These are phyloP conservation scores for Leucania comma DNA, from an alignment of 2,888 invertebrate species.

Conservation along the genomic window DNA sequence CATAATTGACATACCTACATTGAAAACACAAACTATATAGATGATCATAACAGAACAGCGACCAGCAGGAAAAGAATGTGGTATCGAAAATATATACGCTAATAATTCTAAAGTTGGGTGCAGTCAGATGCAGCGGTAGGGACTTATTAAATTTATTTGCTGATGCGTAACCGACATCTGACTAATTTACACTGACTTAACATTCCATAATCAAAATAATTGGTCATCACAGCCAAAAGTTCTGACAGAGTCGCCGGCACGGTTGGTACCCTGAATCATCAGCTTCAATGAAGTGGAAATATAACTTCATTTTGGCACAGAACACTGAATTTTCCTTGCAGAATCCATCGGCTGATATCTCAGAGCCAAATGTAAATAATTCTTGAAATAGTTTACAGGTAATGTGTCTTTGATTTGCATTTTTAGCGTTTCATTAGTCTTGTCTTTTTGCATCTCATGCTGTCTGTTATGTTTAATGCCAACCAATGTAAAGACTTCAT, in stretches of 20 bases:
- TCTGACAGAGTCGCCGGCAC: constrained; percentile 69
- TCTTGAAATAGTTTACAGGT: constrained; percentile 71
- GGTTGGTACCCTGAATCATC: constrained; percentile 79
- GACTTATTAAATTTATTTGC: constrained; percentile 80
- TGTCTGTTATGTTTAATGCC: not conserved
- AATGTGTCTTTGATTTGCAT: constrained; percentile 48
- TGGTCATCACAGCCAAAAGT: constrained; percentile 81
- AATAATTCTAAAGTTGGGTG: constrained; percentile 55
- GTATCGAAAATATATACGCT: constrained; percentile 55
- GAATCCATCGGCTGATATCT: constrained; percentile 72
- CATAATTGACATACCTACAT: constrained; percentile 27
- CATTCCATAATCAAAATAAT: constrained; percentile 84
- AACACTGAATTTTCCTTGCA: constrained; percentile 75
- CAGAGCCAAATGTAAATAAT: constrained; percentile 76
- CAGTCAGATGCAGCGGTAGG: constrained; percentile 60
- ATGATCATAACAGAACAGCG: constrained; percentile 34
- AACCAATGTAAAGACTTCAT: not conserved
- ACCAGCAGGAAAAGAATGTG: constrained; percentile 58
- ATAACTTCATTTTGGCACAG: constrained; percentile 85
- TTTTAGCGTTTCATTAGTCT: constrained; percentile 45
- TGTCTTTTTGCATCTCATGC: not conserved
- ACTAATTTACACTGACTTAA: constrained; percentile 75
- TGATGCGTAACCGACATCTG: constrained; percentile 80
- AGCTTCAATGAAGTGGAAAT: constrained; percentile 84
- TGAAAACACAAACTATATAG: constrained; percentile 34